Evolutionary conservation across 2,113 vertebrate genomes (phyloP).

Genomic region (Grammomys surdaster): DNA sequence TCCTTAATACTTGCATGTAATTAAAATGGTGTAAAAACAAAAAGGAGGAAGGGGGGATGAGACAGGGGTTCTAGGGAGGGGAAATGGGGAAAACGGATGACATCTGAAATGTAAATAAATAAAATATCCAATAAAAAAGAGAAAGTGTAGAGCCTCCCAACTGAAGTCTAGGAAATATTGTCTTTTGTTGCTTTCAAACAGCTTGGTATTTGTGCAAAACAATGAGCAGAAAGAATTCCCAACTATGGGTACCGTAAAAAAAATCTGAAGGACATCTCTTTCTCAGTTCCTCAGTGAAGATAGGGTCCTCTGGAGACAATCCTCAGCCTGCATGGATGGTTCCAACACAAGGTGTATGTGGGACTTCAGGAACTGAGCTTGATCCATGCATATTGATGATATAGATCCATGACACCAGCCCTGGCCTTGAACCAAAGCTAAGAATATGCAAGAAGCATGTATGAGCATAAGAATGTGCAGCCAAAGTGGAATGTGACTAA

Average conservation of each 20-base stretch:
- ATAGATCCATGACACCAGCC: background rate
- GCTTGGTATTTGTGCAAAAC: background rate
- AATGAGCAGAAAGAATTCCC: background rate
- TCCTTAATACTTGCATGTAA: too few species aligned
- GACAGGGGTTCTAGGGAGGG: too few species aligned
- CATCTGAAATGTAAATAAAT: too few species aligned
- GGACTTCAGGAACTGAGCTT: too few species aligned
- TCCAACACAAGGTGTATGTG: fast-evolving
- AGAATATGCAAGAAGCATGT: fast-evolving
- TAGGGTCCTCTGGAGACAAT: background rate
- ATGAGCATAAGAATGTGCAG: background rate
- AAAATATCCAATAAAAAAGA: background rate
- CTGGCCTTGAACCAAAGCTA: background rate
- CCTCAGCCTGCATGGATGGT: fast-evolving
- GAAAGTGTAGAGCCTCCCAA: fast-evolving
- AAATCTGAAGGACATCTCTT: background rate
- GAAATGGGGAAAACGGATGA: too few species aligned
- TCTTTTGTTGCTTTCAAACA: fast-evolving
- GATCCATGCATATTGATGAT: too few species aligned
- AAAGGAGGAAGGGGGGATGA: too few species aligned
- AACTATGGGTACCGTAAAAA: fast-evolving
- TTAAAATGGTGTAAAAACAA: too few species aligned
- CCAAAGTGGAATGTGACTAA: background rate
- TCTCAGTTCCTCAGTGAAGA: background rate
- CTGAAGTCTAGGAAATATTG: too few species aligned